A percentile compares a stretch with the other conserved stretches of the same genome.
phyloP scores from a whole-genome alignment of 1,140 invertebrate genomes.

The Hyphantria cunea region DNA sequence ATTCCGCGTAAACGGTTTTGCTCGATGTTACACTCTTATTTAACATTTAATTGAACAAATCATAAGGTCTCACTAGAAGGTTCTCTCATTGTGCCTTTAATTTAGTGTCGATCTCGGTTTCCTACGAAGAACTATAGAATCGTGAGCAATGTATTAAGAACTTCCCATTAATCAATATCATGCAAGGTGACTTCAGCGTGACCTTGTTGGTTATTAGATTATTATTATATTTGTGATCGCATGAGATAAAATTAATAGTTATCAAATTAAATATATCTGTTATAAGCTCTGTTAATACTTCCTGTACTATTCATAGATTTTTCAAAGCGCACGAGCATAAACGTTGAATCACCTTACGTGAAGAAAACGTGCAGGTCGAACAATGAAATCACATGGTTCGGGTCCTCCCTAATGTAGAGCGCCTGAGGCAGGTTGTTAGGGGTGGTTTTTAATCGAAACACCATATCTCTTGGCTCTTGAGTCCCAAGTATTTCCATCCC shows the following conservation, averaged over 20 bases:
- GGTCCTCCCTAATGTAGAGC: no score
- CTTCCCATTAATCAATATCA: conserved; percentile 45
- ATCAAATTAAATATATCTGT: conserved; percentile 28
- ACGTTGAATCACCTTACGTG: no score
- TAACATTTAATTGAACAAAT: conserved; percentile 17
- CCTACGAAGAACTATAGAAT: conserved; percentile 26
- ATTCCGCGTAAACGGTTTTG: conserved; percentile 25
- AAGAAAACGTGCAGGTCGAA: no score
- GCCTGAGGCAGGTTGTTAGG: no score
- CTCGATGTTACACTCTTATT: conserved; percentile 9
- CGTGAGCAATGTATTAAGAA: conserved; percentile 43
- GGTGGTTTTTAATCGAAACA: no score
- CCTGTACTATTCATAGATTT: no score
- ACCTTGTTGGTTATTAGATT: conserved; percentile 44
- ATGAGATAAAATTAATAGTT: conserved; percentile 31
- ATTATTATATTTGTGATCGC: conserved; percentile 32
- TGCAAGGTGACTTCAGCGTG: conserved; percentile 34
- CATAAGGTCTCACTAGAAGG: conserved; percentile 18
- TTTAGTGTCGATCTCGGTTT: conserved; percentile 28
- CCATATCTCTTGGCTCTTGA: no score
- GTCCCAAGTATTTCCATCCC: no score
- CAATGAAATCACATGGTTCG: no score
- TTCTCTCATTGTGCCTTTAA: conserved; percentile 23
- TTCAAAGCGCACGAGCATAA: no score
- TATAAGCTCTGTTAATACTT: no score